phyloP scores from a whole-genome alignment of 2,113 vertebrate species.

The Corydoras maculifer region DNA sequence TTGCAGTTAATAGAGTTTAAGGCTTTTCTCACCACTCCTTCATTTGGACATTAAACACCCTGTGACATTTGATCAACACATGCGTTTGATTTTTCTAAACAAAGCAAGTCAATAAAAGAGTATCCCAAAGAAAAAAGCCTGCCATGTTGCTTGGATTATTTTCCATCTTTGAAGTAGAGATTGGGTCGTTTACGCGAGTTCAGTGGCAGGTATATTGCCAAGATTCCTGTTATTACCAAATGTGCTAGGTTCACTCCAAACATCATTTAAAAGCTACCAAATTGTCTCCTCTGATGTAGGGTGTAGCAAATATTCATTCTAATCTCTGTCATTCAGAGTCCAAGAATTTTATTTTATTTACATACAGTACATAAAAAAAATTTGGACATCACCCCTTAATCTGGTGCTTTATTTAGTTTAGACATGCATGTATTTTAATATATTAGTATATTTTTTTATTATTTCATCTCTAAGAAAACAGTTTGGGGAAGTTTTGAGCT shows the following conservation, averaged over 20 bases:
- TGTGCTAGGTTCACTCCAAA: background rate
- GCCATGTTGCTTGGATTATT: background rate
- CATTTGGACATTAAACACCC: background rate
- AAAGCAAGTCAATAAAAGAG: conserved; percentile 4
- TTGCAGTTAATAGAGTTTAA: background rate
- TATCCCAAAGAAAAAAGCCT: background rate
- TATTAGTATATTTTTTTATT: too few species aligned
- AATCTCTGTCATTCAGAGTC: too few species aligned
- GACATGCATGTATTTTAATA: too few species aligned
- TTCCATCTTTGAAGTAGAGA: conserved; percentile 18
- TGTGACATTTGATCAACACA: background rate
- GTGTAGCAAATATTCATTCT: background rate
- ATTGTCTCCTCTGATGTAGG: background rate
- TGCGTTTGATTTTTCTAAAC: background rate
- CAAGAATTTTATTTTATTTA: too few species aligned
- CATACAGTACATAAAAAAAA: too few species aligned
- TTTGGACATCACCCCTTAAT: too few species aligned
- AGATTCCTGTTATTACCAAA: background rate
- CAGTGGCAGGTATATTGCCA: background rate
- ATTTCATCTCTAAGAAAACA: too few species aligned
- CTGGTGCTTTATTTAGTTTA: too few species aligned
- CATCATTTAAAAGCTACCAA: too few species aligned
- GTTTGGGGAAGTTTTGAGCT: too few species aligned
- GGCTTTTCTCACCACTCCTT: background rate
- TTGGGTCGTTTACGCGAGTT: background rate